phyloP scores from a whole-genome alignment of 2,888 invertebrate species.

The Alviniconcha strummeri region DNA sequence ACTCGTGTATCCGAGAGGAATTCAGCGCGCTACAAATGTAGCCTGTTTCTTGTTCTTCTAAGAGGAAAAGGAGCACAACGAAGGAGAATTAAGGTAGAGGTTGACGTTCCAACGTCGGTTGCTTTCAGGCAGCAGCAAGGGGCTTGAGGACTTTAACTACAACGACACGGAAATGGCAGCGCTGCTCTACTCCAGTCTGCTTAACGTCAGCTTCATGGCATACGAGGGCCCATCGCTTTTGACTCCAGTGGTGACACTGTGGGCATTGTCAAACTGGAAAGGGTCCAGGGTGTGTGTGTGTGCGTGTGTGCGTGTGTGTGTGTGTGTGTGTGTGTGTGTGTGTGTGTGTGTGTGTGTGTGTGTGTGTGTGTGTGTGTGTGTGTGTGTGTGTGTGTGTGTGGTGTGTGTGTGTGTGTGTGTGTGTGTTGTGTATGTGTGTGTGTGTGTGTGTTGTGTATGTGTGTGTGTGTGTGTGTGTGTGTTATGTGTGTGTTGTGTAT shows the following conservation, averaged over 20 bases:
- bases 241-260: conserved; percentile 35
- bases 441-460: background rate
- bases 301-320: background rate
- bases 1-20: too few relatives aligned
- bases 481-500: background rate
- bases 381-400: conserved; percentile 8
- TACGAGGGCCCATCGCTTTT: conserved; percentile 34
- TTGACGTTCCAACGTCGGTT: too few relatives aligned
- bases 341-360: background rate
- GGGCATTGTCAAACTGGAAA: conserved; percentile 32
- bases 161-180: conserved; percentile 29
- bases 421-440: background rate
- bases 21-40: too few relatives aligned
- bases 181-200: conserved; percentile 30
- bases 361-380: conserved; percentile 11
- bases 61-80: too few relatives aligned
- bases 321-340: background rate
- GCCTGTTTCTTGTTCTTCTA: too few relatives aligned
- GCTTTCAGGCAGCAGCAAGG: conserved; percentile 29
- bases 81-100: too few relatives aligned
- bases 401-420: background rate
- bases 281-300: conserved; percentile 25
- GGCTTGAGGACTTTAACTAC: conserved; percentile 38
- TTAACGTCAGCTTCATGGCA: conserved; percentile 36
- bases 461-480: background rate